phyloP scores from a whole-genome alignment of 2,888 invertebrate species.

The Villa cingulata region DNA sequence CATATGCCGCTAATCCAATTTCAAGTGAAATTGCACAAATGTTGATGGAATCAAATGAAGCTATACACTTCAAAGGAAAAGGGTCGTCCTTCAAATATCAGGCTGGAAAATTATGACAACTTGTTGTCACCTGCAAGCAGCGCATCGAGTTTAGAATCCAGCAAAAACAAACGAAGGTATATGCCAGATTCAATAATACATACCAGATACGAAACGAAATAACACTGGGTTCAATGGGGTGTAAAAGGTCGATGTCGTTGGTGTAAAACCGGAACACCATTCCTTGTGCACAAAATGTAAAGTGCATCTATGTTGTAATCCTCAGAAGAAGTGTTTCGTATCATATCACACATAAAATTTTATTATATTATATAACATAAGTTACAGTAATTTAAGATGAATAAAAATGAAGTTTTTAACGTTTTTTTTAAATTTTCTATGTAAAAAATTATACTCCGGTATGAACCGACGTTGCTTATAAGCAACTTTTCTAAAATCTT shows the following conservation, averaged over 20 bases:
- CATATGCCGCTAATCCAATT: background rate
- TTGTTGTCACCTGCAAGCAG: background rate
- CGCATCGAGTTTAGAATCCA: background rate
- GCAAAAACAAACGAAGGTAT: too few relatives aligned
- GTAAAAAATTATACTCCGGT: background rate
- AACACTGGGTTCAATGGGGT: slow-evolving; percentile 13
- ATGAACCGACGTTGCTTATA: slow-evolving; percentile 3
- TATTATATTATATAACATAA: slow-evolving; percentile 5
- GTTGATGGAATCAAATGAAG: background rate
- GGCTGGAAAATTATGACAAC: background rate
- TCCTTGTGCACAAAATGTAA: slow-evolving; percentile 11
- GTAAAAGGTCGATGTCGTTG: slow-evolving; percentile 11
- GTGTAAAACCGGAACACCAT: slow-evolving; percentile 8
- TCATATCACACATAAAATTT: too few relatives aligned
- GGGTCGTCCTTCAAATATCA: background rate
- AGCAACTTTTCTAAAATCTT: background rate
- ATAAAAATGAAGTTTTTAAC: too few relatives aligned
- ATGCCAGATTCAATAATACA: background rate
- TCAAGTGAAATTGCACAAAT: background rate
- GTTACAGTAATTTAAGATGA: background rate
- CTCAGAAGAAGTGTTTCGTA: too few relatives aligned
- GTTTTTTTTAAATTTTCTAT: background rate
- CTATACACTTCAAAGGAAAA: background rate
- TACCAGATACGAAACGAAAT: background rate
- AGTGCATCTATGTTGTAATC: slow-evolving; percentile 10